Conservation (phyloP, 1,140 invertebrate species). For the Daktulosphaira vitifoliae region DNA sequence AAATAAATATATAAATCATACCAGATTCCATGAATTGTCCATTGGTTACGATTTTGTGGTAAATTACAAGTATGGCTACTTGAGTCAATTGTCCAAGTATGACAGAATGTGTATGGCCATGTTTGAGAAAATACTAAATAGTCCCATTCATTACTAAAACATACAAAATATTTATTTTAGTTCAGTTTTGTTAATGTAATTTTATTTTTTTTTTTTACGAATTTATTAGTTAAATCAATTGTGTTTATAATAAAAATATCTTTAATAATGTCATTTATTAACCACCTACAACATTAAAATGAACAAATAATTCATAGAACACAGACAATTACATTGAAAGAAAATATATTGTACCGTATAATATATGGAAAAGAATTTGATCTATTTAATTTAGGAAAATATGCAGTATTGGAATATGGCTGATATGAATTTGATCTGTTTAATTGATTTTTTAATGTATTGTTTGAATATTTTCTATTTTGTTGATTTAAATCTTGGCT, state of each 20-base stretch:
- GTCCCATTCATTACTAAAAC: slow-evolving; percentile 52
- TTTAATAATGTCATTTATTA: too few relatives aligned
- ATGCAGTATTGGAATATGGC: neutral
- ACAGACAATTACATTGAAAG: neutral
- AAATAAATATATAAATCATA: slow-evolving; percentile 40
- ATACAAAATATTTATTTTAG: too few relatives aligned
- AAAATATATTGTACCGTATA: slow-evolving; percentile 6
- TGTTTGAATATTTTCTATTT: neutral
- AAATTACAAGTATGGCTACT: slow-evolving; percentile 52
- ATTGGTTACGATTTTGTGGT: slow-evolving; percentile 52
- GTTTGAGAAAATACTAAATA: slow-evolving; percentile 68
- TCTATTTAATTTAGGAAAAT: slow-evolving; percentile 8
- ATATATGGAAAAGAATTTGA: slow-evolving; percentile 21
- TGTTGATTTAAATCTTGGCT: slow-evolving; percentile 1
- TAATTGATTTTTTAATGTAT: neutral
- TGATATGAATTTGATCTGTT: slow-evolving; percentile 12
- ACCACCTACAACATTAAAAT: too few relatives aligned
- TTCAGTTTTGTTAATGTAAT: too few relatives aligned
- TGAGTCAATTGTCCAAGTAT: slow-evolving; percentile 53
- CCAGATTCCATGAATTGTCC: slow-evolving; percentile 76
- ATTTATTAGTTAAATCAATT: too few relatives aligned
- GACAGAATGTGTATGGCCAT: slow-evolving; percentile 69
- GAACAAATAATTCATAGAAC: too few relatives aligned
- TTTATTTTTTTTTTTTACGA: too few relatives aligned
- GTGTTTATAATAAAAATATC: too few relatives aligned